phyloP scores from a whole-genome alignment of 2,113 vertebrate genomes.

The Lichenostomus cassidix region DNA sequence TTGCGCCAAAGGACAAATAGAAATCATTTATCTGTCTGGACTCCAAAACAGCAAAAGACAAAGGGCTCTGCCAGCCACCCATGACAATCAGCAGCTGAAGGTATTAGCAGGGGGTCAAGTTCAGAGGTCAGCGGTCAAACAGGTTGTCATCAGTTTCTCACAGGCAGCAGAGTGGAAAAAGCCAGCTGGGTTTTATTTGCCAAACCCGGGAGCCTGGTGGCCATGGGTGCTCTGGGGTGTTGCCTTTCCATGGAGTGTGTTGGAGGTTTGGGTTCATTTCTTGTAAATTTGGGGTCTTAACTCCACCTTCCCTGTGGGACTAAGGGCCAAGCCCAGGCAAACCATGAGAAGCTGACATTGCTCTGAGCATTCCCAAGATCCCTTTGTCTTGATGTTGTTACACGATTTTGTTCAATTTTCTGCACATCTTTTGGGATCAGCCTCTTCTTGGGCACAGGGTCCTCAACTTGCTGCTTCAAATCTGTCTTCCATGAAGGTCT shows the following conservation, averaged over 20 bases:
- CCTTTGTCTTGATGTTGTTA: neutral
- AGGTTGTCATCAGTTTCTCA: conserved; percentile 82
- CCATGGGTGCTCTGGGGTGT: neutral
- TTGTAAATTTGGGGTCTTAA: neutral
- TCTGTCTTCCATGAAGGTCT: rapidly evolving
- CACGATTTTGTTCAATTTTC: rapidly evolving
- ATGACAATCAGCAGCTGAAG: conserved; percentile 89
- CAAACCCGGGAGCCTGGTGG: neutral
- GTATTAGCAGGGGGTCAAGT: conserved; percentile 86
- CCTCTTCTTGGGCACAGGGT: neutral
- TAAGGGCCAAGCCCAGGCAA: neutral
- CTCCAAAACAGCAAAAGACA: conserved; percentile 83
- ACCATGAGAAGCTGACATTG: rapidly evolving
- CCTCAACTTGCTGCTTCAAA: neutral
- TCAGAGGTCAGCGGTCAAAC: conserved; percentile 86
- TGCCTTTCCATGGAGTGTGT: rapidly evolving
- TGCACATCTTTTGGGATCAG: neutral
- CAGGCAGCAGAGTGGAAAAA: conserved; percentile 73
- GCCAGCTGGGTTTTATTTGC: conserved; percentile 81
- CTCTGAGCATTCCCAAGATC: neutral
- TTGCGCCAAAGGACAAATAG: conserved; percentile 93
- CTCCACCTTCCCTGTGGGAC: neutral
- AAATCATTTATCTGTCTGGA: conserved; percentile 96
- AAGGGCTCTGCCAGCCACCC: conserved; percentile 80
- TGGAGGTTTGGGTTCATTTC: neutral